A percentile compares a stretch with the other conserved stretches of the same genome.
phyloP scores from a whole-genome alignment of 2,113 vertebrate genomes.

The Sturnus vulgaris region DNA sequence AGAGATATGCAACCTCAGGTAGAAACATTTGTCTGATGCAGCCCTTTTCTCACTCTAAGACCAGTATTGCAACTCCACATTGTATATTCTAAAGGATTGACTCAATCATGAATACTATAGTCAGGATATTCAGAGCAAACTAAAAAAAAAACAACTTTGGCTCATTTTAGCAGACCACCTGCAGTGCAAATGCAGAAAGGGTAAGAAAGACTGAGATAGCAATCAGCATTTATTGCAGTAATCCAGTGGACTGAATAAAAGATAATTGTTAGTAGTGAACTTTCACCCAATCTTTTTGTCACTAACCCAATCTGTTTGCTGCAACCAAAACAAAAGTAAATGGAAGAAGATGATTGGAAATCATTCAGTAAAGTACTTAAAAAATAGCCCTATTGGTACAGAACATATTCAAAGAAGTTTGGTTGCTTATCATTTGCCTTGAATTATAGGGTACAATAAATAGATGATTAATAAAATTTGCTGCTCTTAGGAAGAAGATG shows the following conservation, averaged over 20 bases:
- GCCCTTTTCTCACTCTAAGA: background rate
- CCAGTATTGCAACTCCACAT: background rate
- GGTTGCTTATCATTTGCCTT: background rate
- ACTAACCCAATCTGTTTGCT: background rate
- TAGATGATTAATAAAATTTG: background rate
- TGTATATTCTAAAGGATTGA: background rate
- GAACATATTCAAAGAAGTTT: background rate
- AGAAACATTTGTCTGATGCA: background rate
- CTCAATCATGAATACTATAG: background rate
- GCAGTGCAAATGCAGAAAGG: background rate
- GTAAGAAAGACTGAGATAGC: background rate
- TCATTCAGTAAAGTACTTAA: background rate
- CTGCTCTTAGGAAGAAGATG: background rate
- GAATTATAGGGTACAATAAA: background rate
- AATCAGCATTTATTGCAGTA: background rate
- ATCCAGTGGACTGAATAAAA: background rate
- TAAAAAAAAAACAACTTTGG: background rate
- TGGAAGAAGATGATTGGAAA: background rate
- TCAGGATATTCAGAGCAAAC: background rate
- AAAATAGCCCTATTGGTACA: background rate
- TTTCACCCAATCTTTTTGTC: background rate
- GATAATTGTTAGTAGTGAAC: conserved; percentile 5
- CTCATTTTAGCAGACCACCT: background rate
- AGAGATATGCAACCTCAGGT: background rate
- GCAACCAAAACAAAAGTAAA: background rate